Conservation (phyloP, 2,797 vertebrate genomes). For the Thalassophryne amazonica region DNA sequence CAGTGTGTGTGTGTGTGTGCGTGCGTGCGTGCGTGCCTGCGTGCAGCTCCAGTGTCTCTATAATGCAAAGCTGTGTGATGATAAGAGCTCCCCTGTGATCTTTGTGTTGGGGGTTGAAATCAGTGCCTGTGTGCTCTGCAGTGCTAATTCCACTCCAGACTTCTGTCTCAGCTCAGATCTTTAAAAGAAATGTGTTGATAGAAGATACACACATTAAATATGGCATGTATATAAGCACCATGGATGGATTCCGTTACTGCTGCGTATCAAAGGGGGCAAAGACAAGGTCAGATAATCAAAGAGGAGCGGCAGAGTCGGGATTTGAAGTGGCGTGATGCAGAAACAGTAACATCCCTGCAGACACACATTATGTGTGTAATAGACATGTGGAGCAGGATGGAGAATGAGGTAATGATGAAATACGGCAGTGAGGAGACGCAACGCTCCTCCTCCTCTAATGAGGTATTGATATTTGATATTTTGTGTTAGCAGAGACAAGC, state of each 20-base stretch:
- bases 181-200: slow-evolving; percentile 5
- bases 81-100: slow-evolving; percentile 17
- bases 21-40: not conserved
- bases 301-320: slow-evolving; percentile 2
- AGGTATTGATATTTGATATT: slow-evolving; percentile 64
- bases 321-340: slow-evolving; percentile 36
- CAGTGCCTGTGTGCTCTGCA: slow-evolving; percentile 17
- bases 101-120: slow-evolving; percentile 36
- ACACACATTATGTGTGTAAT: slow-evolving; percentile 10
- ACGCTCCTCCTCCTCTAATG: slow-evolving; percentile 40
- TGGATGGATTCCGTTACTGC: too few species aligned
- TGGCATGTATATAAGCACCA: too few species aligned
- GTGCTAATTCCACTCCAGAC: slow-evolving; percentile 18
- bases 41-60: slow-evolving; percentile 7
- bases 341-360: slow-evolving; percentile 27
- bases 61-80: slow-evolving; percentile 11
- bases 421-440: slow-evolving; percentile 6
- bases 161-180: not conserved
- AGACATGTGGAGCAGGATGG: slow-evolving; percentile 36
- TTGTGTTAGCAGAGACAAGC: too few species aligned
- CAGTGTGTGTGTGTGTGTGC: slow-evolving; percentile 4
- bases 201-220: not conserved
- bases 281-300: slow-evolving; percentile 31
- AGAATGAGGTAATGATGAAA: slow-evolving; percentile 63
- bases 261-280: slow-evolving; percentile 22